These are phyloP conservation scores for Saiga tatarica DNA, from an alignment of 2,113 vertebrate species.

Conservation along the genomic window DNA sequence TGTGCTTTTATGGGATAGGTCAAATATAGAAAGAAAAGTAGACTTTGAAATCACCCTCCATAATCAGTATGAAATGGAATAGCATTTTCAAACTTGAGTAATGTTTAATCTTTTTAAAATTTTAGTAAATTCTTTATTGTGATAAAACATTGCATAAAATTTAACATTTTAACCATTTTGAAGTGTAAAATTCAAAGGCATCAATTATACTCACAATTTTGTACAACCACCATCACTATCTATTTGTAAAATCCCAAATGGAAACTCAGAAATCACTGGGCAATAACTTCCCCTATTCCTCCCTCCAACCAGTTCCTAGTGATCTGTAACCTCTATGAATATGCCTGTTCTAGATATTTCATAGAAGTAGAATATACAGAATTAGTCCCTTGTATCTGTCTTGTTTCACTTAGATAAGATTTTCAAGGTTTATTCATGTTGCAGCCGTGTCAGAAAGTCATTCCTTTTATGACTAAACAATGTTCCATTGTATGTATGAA, in stretches of 20 bases:
- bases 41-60: neutral
- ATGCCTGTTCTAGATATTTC: neutral
- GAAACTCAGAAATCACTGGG: neutral
- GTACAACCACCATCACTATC: neutral
- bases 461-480: neutral
- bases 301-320: neutral
- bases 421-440: neutral
- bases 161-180: neutral
- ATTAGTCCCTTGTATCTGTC: neutral
- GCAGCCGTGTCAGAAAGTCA: neutral
- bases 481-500: neutral
- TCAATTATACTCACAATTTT: neutral
- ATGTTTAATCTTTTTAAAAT: neutral
- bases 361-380: neutral
- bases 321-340: neutral
- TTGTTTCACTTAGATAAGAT: neutral
- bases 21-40: neutral
- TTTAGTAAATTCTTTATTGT: neutral
- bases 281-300: neutral
- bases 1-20: neutral
- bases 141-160: neutral
- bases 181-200: neutral
- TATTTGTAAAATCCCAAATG: neutral
- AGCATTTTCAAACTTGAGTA: neutral
- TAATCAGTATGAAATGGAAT: neutral